Evolutionary conservation across 2,113 vertebrate species (phyloP), one percentile per base, ranked within the genome.

Genomic region (Heterocephalus glaber): DNA sequence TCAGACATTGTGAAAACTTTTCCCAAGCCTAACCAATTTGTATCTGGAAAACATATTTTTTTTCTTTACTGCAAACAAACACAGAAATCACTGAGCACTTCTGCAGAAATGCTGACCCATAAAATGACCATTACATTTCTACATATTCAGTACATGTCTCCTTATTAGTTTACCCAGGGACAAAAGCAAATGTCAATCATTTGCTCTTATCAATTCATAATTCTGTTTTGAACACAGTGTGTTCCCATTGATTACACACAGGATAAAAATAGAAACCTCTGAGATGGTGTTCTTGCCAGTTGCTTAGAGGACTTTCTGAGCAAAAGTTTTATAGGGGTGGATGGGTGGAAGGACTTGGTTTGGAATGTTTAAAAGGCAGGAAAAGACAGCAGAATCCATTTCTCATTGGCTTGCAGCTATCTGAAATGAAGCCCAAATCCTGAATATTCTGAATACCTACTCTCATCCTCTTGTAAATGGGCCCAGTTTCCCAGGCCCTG

Each of bases 171-270:
- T 92, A 77, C 68, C 52, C 89, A 76, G 82, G 81, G 92, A 92
- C 81, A 95, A 95, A 95, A 97, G 79, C 33, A 95, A 92, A 92
- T 63, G 54, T 54, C 52, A 65, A 52, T 86, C 81, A 35, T 85
- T 94, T 86, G 86, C 72, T 90, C 61, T 96, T 97, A 94, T 92
- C 94, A 90, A 86, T 95, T 95, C 82, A 80, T 95, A 95, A 92
- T 68, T 83, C 49, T 92, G 54, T 68, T 95, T 87, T 24, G 41
- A 61, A 90, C 93, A 97, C 95, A 93, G 77, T 86, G 33, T 94
- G 91, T 94, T 94, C 95, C 93, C 89, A 83, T 6, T 94, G 79
- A 97, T 94, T 93, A 92, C 44, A 86, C 86, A 95, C 86, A 65
- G 12, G n/a, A 41, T 95, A 96, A 95, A 97, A 96, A 96, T 94